A percentile compares a stretch with the other conserved stretches of the same genome.
Conservation (phyloP, 2,888 invertebrate species). For the Spodoptera exigua region DNA sequence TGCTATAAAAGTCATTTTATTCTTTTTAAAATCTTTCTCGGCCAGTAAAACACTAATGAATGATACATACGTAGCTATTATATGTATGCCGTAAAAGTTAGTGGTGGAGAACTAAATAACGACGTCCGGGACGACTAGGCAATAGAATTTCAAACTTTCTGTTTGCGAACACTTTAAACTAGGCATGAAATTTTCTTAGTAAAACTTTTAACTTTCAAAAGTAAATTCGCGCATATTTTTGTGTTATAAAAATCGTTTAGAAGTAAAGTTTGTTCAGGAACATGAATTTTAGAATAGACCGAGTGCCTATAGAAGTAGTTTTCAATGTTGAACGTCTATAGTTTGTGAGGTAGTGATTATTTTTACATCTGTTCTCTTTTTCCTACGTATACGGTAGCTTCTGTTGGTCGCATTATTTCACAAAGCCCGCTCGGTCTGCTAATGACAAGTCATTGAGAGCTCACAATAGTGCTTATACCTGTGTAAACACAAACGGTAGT, state of each 20-base stretch:
- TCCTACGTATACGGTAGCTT: background rate
- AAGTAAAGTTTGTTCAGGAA: background rate
- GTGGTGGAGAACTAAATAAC: conserved; percentile 46
- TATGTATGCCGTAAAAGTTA: conserved; percentile 23
- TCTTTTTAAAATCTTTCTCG: conserved; percentile 6
- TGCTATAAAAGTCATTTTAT: conserved; percentile 7
- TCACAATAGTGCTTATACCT: conserved; percentile 9
- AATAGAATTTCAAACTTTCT: conserved; percentile 37
- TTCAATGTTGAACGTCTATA: background rate
- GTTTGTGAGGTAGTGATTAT: background rate
- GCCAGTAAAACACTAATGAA: conserved; percentile 16
- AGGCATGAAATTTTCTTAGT: conserved; percentile 29
- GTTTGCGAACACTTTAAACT: conserved; percentile 41
- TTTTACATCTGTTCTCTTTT: conserved; percentile 2
- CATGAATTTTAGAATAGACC: background rate
- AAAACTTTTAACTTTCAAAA: conserved; percentile 11
- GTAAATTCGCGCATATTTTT: conserved; percentile 7
- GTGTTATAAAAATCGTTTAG: conserved; percentile 4
- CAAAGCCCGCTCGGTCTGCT: conserved; percentile 11
- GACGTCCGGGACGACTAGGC: conserved; percentile 32
- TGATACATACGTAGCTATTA: conserved; percentile 13
- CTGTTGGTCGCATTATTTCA: conserved; percentile 5
- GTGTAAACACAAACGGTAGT: conserved; percentile 9
- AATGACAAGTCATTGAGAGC: conserved; percentile 36
- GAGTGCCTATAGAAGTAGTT: background rate